Evolutionary conservation across 37 sponge, comb jelly and placozoan species (phyloP), one percentile per base, ranked within the genome.

Genomic region (Hexactinellida sp.): DNA sequence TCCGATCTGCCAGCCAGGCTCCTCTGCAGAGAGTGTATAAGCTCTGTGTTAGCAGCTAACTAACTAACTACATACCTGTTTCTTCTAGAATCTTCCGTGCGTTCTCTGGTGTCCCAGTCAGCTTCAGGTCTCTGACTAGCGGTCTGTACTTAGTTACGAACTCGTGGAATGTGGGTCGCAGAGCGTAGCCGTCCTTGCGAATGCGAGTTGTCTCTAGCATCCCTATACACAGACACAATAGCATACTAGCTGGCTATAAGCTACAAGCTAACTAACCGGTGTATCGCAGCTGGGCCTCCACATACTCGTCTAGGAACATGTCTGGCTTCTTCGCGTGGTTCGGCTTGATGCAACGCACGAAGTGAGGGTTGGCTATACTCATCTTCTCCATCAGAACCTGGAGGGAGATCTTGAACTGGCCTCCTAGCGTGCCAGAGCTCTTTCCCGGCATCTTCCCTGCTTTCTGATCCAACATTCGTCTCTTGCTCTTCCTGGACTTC

Each of bases 161-260:
- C 30, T 91, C 91, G 28, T 82, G 47, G 84, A 93, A 91, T n/a
- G 76, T 36, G 24, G 87, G 87, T 25, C 93, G 86, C 24, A 91
- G 37, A 37, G 93, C 90, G 54, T 87, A 93, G 47, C 93, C 93
- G n/a, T 91, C 93, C 82, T 85, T 85, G 24, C 93, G 86, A 71
- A 93, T 93, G 24, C 93, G 87, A 37, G 86, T 86, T 30, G 93
- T 93, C 76, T 93, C 93, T 86, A 93, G 47, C 93, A 93, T 93
- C 0, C 93, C 93, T 25, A 63, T 1, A 63, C 32, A 41, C 47
- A 41, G 13, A 16, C 47, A 41, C 47, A 41, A 41, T 41, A 41
- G 47, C n/a, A n/a, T n/a, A n/a, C n/a, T n/a, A n/a, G 54, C 21
- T 21, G 54, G 54, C 54, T 52, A 16, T 21, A 24, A 21, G 54